Evolutionary conservation across 1,140 invertebrate species (phyloP).

Genomic region (Zaprionus tsacasi): DNA sequence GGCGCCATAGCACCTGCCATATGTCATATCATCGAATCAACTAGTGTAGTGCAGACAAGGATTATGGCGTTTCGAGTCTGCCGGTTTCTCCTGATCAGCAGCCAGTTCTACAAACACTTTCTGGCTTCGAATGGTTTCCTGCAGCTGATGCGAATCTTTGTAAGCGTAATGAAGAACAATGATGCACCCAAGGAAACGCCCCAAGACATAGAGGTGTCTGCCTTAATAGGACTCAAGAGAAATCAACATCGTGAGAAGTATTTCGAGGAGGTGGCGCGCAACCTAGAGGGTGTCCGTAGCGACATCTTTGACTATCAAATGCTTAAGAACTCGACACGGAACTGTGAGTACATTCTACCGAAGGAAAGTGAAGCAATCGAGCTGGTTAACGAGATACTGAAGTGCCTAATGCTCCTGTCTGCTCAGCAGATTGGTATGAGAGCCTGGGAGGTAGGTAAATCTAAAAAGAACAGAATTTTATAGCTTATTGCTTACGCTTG

Average conservation of each 20-base stretch:
- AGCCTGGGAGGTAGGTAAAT: conserved; percentile 62
- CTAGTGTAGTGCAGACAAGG: conserved; percentile 68
- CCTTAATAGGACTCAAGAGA: conserved; percentile 65
- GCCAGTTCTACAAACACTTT: conserved; percentile 73
- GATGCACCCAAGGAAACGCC: conserved; percentile 51
- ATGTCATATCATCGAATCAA: conserved; percentile 79
- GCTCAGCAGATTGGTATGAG: conserved; percentile 64
- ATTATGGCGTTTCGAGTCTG: conserved; percentile 81
- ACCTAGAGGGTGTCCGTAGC: conserved; percentile 77
- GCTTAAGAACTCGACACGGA: conserved; percentile 68
- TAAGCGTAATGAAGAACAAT: conserved; percentile 74
- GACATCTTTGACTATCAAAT: conserved; percentile 80
- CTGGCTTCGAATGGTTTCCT: conserved; percentile 67
- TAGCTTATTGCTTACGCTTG: not conserved
- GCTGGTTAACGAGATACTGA: conserved; percentile 73
- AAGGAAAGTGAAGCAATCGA: conserved; percentile 67
- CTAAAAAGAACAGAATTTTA: not conserved
- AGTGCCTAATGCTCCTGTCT: conserved; percentile 72
- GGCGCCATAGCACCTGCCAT: conserved; percentile 72
- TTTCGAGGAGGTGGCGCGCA: conserved; percentile 81
- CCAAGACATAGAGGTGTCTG: conserved; percentile 57
- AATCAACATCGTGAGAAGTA: conserved; percentile 82
- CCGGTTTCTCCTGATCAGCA: conserved; percentile 67
- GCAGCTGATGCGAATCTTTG: conserved; percentile 71
- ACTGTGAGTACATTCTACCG: conserved; percentile 67